Conservation (phyloP, 2,888 invertebrate species). For the Eupithecia pulchellata region DNA sequence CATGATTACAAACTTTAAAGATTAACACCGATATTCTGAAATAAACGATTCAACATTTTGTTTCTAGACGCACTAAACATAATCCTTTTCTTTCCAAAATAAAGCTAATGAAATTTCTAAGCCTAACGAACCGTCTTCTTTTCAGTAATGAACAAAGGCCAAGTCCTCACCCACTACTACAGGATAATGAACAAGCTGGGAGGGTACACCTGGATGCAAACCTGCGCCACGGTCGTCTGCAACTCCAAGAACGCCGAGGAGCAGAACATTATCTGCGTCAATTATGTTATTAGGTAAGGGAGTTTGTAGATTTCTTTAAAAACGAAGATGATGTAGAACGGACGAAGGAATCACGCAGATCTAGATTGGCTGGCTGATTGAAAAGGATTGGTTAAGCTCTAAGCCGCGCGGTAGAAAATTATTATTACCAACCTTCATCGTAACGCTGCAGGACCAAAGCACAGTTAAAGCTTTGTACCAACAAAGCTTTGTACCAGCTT, state of each 20-base stretch:
- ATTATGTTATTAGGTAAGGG: constrained; percentile 96
- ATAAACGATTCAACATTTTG: neutral
- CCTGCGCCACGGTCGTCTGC: constrained; percentile 98
- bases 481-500: no score
- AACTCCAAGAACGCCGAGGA: constrained; percentile 98
- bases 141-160: constrained; percentile 97
- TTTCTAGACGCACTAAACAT: neutral
- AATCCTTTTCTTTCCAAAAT: neutral
- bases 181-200: constrained; percentile 98
- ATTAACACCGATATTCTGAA: neutral
- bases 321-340: neutral
- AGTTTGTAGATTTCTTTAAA: neutral
- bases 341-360: neutral
- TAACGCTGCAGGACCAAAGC: no score
- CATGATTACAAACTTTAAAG: neutral
- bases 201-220: constrained; percentile 98
- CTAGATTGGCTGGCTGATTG: neutral
- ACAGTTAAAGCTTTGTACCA: no score
- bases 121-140: constrained; percentile 40
- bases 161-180: constrained; percentile 98
- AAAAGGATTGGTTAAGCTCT: no score
- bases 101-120: no score
- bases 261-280: constrained; percentile 98
- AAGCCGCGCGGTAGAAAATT: no score
- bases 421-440: no score